Percentiles rank a stretch among this genome's conserved stretches.
phyloP scores from a whole-genome alignment of 2,113 vertebrate genomes.

The Sminthopsis crassicaudata region DNA sequence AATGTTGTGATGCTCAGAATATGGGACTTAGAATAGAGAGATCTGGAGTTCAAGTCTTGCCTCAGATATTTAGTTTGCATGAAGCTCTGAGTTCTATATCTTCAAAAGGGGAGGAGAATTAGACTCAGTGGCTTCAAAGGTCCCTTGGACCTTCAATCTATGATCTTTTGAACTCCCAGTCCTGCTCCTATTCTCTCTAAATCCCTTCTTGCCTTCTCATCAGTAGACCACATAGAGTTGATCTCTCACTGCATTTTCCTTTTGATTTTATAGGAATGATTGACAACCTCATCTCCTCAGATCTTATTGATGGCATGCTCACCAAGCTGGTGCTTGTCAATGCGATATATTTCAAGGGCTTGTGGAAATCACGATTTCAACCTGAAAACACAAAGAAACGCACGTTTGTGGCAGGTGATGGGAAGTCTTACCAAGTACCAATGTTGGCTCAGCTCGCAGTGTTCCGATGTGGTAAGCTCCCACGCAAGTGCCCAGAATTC shows the following conservation, averaged over 20 bases:
- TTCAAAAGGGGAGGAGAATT: neutral
- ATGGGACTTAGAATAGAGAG: too few species aligned
- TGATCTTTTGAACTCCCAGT: neutral
- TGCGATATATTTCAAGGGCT: slow-evolving; percentile 95
- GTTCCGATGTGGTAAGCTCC: slow-evolving; percentile 91
- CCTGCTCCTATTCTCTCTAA: neutral
- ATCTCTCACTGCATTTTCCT: slow-evolving; percentile 36
- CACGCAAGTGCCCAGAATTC: fast-evolving
- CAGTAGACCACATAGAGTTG: neutral
- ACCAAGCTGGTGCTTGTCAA: slow-evolving; percentile 92
- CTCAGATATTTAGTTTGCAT: neutral
- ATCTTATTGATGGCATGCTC: slow-evolving; percentile 86
- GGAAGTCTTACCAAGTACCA: slow-evolving; percentile 90
- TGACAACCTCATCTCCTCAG: slow-evolving; percentile 88
- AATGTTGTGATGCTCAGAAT: too few species aligned
- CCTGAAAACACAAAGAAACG: slow-evolving; percentile 93
- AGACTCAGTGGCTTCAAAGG: neutral
- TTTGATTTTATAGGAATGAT: slow-evolving; percentile 90
- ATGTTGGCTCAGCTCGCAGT: slow-evolving; percentile 95
- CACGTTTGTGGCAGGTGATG: slow-evolving; percentile 87
- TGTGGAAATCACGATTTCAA: slow-evolving; percentile 95
- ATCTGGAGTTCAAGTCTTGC: too few species aligned
- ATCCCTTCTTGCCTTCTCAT: neutral
- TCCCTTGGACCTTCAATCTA: neutral
- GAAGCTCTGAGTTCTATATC: neutral